Percentiles rank a stretch among this genome's conserved stretches.
Evolutionary conservation across 1,140 invertebrate genomes (phyloP).

Genomic region (Hypothenemus hampei): DNA sequence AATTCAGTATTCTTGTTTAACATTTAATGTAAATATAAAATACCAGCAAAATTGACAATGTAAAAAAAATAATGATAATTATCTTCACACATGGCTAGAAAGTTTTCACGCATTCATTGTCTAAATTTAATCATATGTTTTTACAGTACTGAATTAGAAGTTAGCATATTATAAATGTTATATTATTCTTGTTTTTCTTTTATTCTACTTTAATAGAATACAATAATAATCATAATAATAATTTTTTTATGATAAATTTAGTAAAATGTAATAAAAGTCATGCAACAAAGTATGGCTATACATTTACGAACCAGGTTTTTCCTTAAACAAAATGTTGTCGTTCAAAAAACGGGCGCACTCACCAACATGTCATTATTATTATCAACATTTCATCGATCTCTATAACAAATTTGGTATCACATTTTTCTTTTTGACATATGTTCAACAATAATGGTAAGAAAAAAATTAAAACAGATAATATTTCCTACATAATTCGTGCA

Average conservation of each 20-base stretch:
- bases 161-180: slow-evolving; percentile 44
- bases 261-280: slow-evolving; percentile 46
- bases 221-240: slow-evolving; percentile 39
- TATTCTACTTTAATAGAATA: slow-evolving; percentile 44
- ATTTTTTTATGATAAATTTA: slow-evolving; percentile 42
- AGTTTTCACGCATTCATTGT: slow-evolving; percentile 41
- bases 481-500: slow-evolving; percentile 9
- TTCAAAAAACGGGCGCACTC: neutral
- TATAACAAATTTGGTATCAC: slow-evolving; percentile 16
- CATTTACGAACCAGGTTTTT: slow-evolving; percentile 1
- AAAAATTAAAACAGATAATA: slow-evolving; percentile 13
- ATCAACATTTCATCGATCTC: too few species aligned
- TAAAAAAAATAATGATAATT: slow-evolving; percentile 39
- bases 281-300: slow-evolving; percentile 44
- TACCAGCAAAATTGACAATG: slow-evolving; percentile 42
- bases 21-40: slow-evolving; percentile 35
- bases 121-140: slow-evolving; percentile 41
- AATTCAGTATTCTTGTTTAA: slow-evolving; percentile 27
- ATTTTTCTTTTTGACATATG: slow-evolving; percentile 7
- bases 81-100: slow-evolving; percentile 38
- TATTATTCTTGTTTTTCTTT: slow-evolving; percentile 31
- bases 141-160: slow-evolving; percentile 43
- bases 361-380: slow-evolving; percentile 12
- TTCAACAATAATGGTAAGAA: slow-evolving; percentile 7
- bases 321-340: neutral